Conservation (phyloP, 2,888 invertebrate species). For the Volucella bombylans region DNA sequence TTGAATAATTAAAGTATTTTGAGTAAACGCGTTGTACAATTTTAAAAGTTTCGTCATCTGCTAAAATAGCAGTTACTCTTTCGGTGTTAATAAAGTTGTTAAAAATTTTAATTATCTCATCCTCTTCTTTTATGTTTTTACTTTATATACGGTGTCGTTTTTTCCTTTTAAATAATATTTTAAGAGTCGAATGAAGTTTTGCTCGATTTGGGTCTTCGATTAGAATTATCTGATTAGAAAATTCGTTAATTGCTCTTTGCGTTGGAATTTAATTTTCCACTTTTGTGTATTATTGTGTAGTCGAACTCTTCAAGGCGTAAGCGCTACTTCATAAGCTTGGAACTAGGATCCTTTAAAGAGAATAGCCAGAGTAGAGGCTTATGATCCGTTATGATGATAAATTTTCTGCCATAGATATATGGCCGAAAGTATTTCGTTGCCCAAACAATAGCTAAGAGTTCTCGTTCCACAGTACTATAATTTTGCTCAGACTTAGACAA, state of each 20-base stretch:
- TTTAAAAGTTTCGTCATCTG: slow-evolving; percentile 49
- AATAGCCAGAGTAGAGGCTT: slow-evolving; percentile 38
- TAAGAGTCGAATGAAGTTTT: slow-evolving; percentile 1
- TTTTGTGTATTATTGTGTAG: slow-evolving; percentile 70
- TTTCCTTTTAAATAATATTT: slow-evolving; percentile 11
- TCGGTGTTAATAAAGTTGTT: slow-evolving; percentile 20
- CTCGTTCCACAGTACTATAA: slow-evolving; percentile 16
- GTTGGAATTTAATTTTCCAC: slow-evolving; percentile 65
- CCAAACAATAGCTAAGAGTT: slow-evolving; percentile 18
- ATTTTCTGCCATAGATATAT: slow-evolving; percentile 3
- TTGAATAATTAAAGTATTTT: slow-evolving; percentile 43
- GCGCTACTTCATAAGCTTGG: slow-evolving; percentile 53
- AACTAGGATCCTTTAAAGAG: slow-evolving; percentile 20
- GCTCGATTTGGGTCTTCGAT: not conserved
- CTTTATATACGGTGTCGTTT: slow-evolving; percentile 19
- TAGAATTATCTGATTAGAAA: slow-evolving; percentile 19
- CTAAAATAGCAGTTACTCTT: slow-evolving; percentile 12
- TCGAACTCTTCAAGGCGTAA: slow-evolving; percentile 72
- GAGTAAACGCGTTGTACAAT: slow-evolving; percentile 48
- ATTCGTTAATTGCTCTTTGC: slow-evolving; percentile 48
- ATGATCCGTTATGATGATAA: slow-evolving; percentile 48
- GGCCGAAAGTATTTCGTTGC: slow-evolving; percentile 14
- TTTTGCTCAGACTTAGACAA: slow-evolving; percentile 5
- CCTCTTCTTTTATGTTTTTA: slow-evolving; percentile 12
- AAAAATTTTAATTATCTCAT: slow-evolving; percentile 21